Evolutionary conservation across 2,113 vertebrate genomes (phyloP).

Genomic region (Alethe castanea): DNA sequence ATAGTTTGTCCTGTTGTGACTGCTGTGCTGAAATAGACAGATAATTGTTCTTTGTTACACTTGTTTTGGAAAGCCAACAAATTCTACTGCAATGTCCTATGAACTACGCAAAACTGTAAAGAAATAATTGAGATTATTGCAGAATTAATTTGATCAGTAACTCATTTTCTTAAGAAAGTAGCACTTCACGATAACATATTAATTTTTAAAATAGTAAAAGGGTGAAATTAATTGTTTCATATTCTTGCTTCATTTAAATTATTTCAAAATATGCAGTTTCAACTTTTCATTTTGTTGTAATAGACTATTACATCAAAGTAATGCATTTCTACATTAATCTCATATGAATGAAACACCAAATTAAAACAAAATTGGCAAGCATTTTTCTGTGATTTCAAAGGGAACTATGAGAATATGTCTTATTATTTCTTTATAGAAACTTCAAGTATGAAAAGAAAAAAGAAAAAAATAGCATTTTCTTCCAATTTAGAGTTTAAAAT

Average conservation of each 20-base stretch:
- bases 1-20: background rate
- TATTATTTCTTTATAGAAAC: background rate
- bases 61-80: background rate
- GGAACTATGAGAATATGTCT: background rate
- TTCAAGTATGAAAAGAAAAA: rapidly evolving
- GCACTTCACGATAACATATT: background rate
- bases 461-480: background rate
- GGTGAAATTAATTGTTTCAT: background rate
- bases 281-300: background rate
- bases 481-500: background rate
- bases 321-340: background rate
- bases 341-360: background rate
- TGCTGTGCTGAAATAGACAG: background rate
- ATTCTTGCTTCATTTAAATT: background rate
- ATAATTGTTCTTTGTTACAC: background rate
- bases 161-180: background rate
- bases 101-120: background rate
- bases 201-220: background rate
- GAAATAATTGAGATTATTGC: background rate
- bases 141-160: background rate
- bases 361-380: background rate
- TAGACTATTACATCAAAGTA: background rate
- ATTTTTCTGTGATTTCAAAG: background rate
- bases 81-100: background rate
- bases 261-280: rapidly evolving